Conservation (phyloP, 2,888 invertebrate genomes). For the Parasteatoda lunata region DNA sequence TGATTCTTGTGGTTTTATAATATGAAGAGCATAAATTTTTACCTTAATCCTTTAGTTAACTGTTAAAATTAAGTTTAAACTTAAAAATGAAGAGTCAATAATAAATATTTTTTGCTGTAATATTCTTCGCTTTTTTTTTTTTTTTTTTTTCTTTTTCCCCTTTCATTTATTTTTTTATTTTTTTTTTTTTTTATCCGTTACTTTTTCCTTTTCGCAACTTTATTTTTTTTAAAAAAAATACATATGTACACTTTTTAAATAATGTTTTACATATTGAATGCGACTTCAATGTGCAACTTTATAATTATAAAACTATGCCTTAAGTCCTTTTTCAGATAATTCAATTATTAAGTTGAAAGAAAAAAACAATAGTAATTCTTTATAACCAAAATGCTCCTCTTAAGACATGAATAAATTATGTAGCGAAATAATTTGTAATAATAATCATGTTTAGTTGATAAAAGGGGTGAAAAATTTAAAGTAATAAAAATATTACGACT, state of each 20-base stretch:
- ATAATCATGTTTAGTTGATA: too few species aligned
- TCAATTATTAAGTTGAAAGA: neutral
- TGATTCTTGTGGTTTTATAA: neutral
- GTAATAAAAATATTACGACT: too few species aligned
- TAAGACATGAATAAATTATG: too few species aligned
- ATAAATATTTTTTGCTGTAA: slow-evolving; percentile 4
- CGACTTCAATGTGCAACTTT: neutral
- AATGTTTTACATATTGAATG: slow-evolving; percentile 29
- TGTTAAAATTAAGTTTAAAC: neutral
- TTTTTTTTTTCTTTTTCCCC: neutral
- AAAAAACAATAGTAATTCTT: neutral
- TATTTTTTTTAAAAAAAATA: slow-evolving; percentile 11
- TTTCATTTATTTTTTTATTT: neutral
- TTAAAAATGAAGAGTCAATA: slow-evolving; percentile 2
- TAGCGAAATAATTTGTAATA: too few species aligned
- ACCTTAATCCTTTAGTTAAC: neutral
- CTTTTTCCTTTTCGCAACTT: neutral
- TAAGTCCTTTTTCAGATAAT: neutral
- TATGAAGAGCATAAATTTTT: neutral
- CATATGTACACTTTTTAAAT: slow-evolving; percentile 15
- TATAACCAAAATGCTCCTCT: too few species aligned
- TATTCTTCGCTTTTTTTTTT: neutral
- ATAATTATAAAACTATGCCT: neutral
- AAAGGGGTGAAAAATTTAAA: too few species aligned
- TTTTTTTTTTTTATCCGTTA: neutral